A percentile compares a stretch with the other conserved stretches of the same genome.
phyloP scores from a whole-genome alignment of 2,888 invertebrate species.

The Drosophila mercatorum region DNA sequence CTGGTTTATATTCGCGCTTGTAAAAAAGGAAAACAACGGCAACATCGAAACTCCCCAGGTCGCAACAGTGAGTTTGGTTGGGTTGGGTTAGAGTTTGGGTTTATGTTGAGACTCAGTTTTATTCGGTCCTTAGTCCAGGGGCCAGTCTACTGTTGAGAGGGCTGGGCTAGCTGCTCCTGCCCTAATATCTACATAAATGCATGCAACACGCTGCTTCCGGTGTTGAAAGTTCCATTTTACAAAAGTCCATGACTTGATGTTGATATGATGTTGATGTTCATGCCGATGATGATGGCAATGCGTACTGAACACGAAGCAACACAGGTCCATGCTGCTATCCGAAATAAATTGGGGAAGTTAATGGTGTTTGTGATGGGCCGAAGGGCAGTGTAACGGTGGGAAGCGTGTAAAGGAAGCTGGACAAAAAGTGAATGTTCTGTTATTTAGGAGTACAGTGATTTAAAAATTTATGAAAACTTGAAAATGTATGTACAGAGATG shows the following conservation, averaged over 20 bases:
- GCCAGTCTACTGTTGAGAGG: slow-evolving; percentile 32
- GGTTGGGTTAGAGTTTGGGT: not conserved
- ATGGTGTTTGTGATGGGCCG: not conserved
- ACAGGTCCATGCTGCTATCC: slow-evolving; percentile 6
- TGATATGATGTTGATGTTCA: slow-evolving; percentile 54
- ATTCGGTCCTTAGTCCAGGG: slow-evolving; percentile 41
- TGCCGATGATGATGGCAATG: slow-evolving; percentile 23
- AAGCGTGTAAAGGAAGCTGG: slow-evolving; percentile 47
- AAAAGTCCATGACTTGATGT: slow-evolving; percentile 71
- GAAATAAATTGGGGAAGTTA: not conserved
- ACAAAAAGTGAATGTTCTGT: slow-evolving; percentile 13
- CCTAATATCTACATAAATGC: slow-evolving; percentile 81
- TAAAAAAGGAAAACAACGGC: slow-evolving; percentile 47
- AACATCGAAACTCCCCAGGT: slow-evolving; percentile 38
- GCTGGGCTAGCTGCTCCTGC: slow-evolving; percentile 52
- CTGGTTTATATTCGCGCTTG: slow-evolving; percentile 76
- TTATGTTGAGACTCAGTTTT: slow-evolving; percentile 26
- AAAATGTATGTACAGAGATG: not conserved
- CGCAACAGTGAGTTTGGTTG: not conserved
- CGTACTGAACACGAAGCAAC: slow-evolving; percentile 8
- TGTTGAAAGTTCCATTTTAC: slow-evolving; percentile 78
- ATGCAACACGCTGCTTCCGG: slow-evolving; percentile 81
- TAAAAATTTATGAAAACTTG: not conserved
- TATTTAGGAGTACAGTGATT: slow-evolving; percentile 37
- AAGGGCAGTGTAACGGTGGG: slow-evolving; percentile 12